Percentiles rank a stretch among this genome's conserved stretches.
phyloP scores from a whole-genome alignment of 2,113 vertebrate species.

The Ictalurus punctatus region DNA sequence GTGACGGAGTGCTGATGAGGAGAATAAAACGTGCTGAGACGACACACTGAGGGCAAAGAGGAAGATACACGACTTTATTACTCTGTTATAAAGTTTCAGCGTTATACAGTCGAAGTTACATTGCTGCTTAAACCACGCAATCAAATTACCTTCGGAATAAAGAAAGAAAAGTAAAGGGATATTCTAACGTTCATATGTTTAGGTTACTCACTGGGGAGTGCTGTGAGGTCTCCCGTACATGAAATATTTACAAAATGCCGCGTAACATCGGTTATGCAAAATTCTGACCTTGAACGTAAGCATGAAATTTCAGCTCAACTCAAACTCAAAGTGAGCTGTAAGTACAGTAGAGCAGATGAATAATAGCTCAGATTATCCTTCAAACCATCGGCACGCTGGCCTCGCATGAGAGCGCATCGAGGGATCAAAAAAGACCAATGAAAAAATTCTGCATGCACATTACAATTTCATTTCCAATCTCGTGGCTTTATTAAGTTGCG shows the following conservation, averaged over 20 bases:
- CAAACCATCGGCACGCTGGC: background rate
- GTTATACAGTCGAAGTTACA: background rate
- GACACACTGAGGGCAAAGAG: slow-evolving; percentile 30
- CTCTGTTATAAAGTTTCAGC: background rate
- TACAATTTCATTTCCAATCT: background rate
- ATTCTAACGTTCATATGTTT: background rate
- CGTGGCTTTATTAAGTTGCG: background rate
- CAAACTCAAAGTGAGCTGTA: background rate
- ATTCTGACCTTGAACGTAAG: background rate
- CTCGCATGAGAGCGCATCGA: background rate
- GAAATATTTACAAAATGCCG: background rate
- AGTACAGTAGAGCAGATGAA: too few species aligned
- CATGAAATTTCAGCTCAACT: background rate
- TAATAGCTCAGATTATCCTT: background rate
- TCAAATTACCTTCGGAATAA: background rate
- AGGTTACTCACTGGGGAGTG: background rate
- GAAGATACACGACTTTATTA: background rate
- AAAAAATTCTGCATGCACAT: background rate
- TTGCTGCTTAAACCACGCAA: background rate
- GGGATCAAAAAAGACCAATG: too few species aligned
- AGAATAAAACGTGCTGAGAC: slow-evolving; percentile 43
- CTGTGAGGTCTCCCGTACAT: background rate
- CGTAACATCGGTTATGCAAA: background rate
- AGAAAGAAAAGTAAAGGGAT: background rate
- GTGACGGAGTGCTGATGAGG: slow-evolving; percentile 53